Evolutionary conservation across 2,113 vertebrate genomes (phyloP).

Genomic region (Leucopsar rothschildi): DNA sequence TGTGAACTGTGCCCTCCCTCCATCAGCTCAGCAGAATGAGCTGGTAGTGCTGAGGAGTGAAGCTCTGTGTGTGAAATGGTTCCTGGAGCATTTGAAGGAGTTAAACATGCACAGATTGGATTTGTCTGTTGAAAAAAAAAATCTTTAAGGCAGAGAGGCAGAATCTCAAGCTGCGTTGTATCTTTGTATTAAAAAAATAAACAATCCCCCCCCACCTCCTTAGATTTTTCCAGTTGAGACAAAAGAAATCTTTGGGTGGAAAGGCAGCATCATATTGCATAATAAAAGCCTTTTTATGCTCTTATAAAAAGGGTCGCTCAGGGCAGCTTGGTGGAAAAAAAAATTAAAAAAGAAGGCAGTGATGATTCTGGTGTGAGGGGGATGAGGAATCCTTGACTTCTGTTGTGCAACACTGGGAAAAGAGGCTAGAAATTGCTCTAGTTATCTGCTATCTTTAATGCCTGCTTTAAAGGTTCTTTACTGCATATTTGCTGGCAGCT

Average conservation of each 20-base stretch:
- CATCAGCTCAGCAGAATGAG: background rate
- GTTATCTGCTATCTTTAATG: constrained; percentile 54
- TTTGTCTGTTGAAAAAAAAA: constrained; percentile 14
- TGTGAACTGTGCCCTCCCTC: background rate
- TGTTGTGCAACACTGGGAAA: background rate
- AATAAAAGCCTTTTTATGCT: constrained; percentile 54
- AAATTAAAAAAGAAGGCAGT: background rate
- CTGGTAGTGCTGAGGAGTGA: background rate
- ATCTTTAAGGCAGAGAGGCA: constrained; percentile 11
- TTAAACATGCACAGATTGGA: constrained; percentile 22
- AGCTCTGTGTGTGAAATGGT: background rate
- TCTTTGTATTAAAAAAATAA: constrained; percentile 59
- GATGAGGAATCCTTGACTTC: background rate
- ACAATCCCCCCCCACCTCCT: background rate
- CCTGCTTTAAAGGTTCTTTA: constrained; percentile 55
- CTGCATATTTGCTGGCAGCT: constrained; percentile 64
- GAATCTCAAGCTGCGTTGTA: constrained; percentile 46
- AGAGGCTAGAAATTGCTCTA: constrained; percentile 1
- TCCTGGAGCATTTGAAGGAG: background rate
- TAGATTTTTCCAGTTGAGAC: constrained; percentile 59
- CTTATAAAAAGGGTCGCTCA: constrained; percentile 51
- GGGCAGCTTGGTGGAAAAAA: constrained; percentile 2
- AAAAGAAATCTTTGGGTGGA: constrained; percentile 61
- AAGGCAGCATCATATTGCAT: constrained; percentile 57
- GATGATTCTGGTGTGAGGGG: background rate